phyloP scores from a whole-genome alignment of 2,113 vertebrate genomes.

The Propithecus coquereli region DNA sequence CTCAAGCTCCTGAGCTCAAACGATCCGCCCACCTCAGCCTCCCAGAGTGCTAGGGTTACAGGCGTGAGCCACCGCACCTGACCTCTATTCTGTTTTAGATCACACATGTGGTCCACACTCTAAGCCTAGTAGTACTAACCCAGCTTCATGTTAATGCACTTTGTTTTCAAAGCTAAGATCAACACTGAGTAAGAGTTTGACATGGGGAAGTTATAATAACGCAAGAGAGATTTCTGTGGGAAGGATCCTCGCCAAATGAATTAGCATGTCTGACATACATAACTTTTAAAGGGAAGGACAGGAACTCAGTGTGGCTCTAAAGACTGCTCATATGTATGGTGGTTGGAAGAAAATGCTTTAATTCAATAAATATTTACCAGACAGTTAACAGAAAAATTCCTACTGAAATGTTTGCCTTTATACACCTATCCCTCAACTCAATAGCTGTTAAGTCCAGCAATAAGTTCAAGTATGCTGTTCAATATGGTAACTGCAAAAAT shows the following conservation, averaged over 20 bases:
- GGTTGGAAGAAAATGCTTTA: neutral
- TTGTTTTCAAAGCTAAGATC: neutral
- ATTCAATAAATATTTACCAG: constrained; percentile 14
- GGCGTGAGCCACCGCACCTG: no score
- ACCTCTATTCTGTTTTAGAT: neutral
- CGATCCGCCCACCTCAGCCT: no score
- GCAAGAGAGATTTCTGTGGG: neutral
- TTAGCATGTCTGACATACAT: neutral
- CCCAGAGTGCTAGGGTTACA: no score
- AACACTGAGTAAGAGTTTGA: neutral
- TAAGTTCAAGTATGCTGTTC: constrained; percentile 24
- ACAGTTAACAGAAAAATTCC: constrained; percentile 9
- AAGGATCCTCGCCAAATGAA: constrained; percentile 2
- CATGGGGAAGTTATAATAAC: neutral
- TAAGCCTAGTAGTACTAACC: neutral
- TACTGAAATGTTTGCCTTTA: neutral
- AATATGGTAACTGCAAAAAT: constrained; percentile 2
- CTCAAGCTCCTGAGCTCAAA: no score
- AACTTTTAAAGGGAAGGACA: constrained; percentile 21
- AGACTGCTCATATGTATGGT: neutral
- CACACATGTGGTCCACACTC: neutral
- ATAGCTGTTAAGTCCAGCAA: neutral
- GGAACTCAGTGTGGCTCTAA: neutral
- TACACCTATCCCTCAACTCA: neutral
- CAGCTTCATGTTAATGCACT: neutral